phyloP scores from a whole-genome alignment of 2,888 invertebrate genomes.

The Cephus sareptanus region DNA sequence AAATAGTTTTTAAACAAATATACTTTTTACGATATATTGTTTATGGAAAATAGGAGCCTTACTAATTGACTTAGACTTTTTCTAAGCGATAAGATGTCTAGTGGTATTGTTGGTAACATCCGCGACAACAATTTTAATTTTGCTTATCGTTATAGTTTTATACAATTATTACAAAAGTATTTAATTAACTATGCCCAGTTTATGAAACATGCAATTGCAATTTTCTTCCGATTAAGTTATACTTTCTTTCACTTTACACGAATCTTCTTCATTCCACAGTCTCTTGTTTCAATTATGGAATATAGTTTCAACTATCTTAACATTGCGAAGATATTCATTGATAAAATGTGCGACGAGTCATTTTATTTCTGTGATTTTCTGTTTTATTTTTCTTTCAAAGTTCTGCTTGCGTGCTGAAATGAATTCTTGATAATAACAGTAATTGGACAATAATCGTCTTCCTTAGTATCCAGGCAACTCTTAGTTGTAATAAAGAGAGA shows the following conservation, averaged over 20 bases:
- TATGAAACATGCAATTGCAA: neutral
- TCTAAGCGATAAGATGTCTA: slow-evolving; percentile 43
- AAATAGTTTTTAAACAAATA: slow-evolving; percentile 53
- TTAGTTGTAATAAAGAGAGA: slow-evolving; percentile 39
- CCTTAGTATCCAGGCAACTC: slow-evolving; percentile 64
- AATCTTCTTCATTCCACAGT: neutral
- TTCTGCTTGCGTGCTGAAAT: slow-evolving; percentile 8
- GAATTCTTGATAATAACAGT: slow-evolving; percentile 28
- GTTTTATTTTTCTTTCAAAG: neutral
- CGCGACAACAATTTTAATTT: slow-evolving; percentile 18
- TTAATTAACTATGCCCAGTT: neutral
- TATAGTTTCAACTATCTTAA: neutral
- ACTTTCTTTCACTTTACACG: neutral
- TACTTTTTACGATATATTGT: slow-evolving; percentile 52
- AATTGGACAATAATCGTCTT: slow-evolving; percentile 45
- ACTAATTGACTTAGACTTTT: slow-evolving; percentile 48
- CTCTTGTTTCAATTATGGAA: neutral
- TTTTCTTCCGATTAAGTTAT: neutral
- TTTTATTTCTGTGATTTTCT: slow-evolving; percentile 3
- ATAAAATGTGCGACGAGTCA: neutral
- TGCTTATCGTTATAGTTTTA: neutral
- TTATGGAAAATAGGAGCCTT: slow-evolving; percentile 50
- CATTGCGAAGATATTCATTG: neutral
- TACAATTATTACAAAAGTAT: neutral
- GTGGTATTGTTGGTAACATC: slow-evolving; percentile 51